Base-by-base conservation (phyloP, 2,888 invertebrate genomes). In the Auanema freiburgensis region DNA sequence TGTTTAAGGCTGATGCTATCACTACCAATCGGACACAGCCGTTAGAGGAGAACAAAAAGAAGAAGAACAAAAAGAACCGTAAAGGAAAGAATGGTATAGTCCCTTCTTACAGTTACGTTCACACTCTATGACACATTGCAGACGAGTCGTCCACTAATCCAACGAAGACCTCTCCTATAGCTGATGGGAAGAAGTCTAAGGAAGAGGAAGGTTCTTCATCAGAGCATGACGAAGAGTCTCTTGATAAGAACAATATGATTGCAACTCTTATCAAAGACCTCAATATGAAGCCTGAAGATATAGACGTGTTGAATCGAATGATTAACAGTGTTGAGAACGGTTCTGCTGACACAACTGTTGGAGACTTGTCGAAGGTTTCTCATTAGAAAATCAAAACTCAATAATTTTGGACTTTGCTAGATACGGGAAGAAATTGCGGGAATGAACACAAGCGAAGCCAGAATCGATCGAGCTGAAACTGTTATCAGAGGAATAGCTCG, bases 381-480 rank as follows among this genome's bases (percentile, higher is more conserved):
- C 40, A 1, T 54, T 54, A 1, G 11, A 33, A 1, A 54, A n/a
- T n/a, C n/a, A n/a, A 50, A 50, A 16, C 12, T n/a, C 18, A 12
- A 16, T 11, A 16, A 50, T 16, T 50, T 50, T 50, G 1, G 1
- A 14, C 16, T 18, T n/a, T 40, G 44, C 12, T 23, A 55, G 56
- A 23, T 55, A 6, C 33, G 41, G 4, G 56, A 55, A 55, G n/a
- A 55, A 41, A 55, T 55, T 18, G n/a, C 40, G 3, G 14, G 41
- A 42, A 25, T 55, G 40, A 16, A 18, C 14, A 21, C 25, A 10
- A 21, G 41, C 42, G 41, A 41, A 55, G n/a, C n/a, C 12, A 6
- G 56, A 6, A 55, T 55, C 16, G 56, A 55, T 42, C 44, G 16
- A 25, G 56, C 56, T 8, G 56, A 55, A 40, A 42, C 56, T 0